Conservation (phyloP, 2,113 vertebrate genomes). For the Poeciliopsis occidentalis region DNA sequence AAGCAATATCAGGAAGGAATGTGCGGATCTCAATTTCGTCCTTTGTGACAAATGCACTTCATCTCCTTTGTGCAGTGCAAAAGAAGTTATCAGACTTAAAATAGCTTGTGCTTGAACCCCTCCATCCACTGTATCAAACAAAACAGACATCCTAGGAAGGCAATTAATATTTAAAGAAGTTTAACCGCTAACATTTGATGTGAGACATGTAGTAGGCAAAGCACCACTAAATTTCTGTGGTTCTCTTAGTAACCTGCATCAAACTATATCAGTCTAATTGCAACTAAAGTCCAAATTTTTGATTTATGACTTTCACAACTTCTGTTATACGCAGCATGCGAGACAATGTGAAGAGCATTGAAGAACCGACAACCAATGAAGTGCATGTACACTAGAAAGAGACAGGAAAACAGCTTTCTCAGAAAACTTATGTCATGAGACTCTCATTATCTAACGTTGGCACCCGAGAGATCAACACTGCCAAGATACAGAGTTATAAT, state of each 20-base stretch:
- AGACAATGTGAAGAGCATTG: not conserved
- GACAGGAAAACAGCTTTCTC: constrained; percentile 66
- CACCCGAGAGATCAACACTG: constrained; percentile 66
- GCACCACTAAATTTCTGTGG: constrained; percentile 20
- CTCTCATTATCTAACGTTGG: constrained; percentile 75
- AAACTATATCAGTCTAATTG: constrained; percentile 48
- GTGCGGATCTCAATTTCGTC: constrained; percentile 62
- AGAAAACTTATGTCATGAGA: constrained; percentile 77
- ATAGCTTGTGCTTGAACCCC: constrained; percentile 38
- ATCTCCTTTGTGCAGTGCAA: constrained; percentile 40
- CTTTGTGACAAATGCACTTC: constrained; percentile 62
- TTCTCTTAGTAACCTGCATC: constrained; percentile 29
- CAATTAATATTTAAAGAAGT: constrained; percentile 73
- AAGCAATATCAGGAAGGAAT: constrained; percentile 48
- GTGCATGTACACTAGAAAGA: constrained; percentile 61
- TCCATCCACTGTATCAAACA: constrained; percentile 54
- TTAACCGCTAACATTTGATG: constrained; percentile 69
- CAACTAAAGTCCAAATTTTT: constrained; percentile 30
- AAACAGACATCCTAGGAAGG: constrained; percentile 28
- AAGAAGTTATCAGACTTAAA: constrained; percentile 53
- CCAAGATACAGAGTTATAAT: constrained; percentile 73
- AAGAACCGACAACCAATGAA: constrained; percentile 10
- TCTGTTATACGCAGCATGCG: constrained; percentile 18
- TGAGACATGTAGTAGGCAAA: constrained; percentile 51
- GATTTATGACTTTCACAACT: constrained; percentile 43